Percentiles rank a stretch among this genome's conserved stretches.
Conservation (phyloP, 1,140 invertebrate genomes). For the Chrysopa pallens region DNA sequence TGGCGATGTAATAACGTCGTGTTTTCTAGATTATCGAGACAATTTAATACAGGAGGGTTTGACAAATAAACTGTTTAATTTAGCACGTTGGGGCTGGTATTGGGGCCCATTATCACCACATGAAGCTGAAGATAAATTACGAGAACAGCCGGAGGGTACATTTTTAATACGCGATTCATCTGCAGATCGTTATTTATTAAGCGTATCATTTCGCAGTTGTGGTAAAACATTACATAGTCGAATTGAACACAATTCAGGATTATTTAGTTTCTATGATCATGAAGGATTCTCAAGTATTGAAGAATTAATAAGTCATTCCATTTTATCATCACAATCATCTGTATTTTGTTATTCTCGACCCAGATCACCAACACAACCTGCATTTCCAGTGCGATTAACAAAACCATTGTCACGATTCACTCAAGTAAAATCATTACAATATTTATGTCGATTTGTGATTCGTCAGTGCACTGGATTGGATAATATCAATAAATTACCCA, state of each 20-base stretch:
- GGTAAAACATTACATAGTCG: constrained; percentile 48
- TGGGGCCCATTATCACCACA: constrained; percentile 27
- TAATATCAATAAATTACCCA: constrained; percentile 50
- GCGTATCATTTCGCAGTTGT: constrained; percentile 54
- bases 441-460: constrained; percentile 61
- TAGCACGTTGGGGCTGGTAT: constrained; percentile 24
- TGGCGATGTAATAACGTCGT: neutral
- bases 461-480: constrained; percentile 49
- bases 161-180: constrained; percentile 63
- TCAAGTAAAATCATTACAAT: constrained; percentile 52
- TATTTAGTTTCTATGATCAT: constrained; percentile 44
- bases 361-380: constrained; percentile 35
- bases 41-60: neutral
- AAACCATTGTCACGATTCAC: constrained; percentile 60
- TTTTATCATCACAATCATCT: constrained; percentile 39
- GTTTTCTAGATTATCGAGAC: neutral
- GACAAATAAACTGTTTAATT: neutral
- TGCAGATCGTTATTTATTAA: constrained; percentile 46
- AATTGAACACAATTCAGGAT: constrained; percentile 47
- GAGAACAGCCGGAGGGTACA: constrained; percentile 54
- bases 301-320: constrained; percentile 47
- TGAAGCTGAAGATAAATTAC: constrained; percentile 27
- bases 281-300: constrained; percentile 42
- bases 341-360: constrained; percentile 50
- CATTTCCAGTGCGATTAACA: constrained; percentile 51